Conservation (phyloP, 1,140 invertebrate species). For the Wiebesia pumilae region DNA sequence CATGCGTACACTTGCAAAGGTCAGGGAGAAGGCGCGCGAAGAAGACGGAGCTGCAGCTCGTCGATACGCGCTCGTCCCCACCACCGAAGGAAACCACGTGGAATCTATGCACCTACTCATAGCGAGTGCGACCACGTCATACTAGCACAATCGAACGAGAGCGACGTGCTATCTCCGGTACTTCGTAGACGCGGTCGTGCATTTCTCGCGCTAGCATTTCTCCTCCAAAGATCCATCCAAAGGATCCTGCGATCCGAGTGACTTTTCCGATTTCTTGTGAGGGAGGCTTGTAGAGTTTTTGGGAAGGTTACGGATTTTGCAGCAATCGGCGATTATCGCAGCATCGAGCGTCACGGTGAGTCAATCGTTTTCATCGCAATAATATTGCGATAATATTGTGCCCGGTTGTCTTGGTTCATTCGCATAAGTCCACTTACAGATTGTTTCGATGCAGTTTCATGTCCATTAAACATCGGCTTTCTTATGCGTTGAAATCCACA, state of each 20-base stretch:
- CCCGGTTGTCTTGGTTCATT: no score
- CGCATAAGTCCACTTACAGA: no score
- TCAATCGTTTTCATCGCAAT: background rate
- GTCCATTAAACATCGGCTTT: no score
- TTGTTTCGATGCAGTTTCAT: no score
- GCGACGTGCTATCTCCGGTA: slow-evolving; percentile 10
- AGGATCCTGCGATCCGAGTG: background rate
- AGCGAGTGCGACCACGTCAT: background rate
- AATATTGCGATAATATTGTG: no score
- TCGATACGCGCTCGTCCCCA: background rate
- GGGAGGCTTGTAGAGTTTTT: background rate
- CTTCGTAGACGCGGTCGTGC: background rate
- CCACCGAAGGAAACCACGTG: background rate
- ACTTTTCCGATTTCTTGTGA: slow-evolving; percentile 1
- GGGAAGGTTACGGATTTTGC: background rate
- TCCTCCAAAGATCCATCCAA: background rate
- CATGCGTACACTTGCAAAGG: background rate
- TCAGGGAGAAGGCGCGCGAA: background rate
- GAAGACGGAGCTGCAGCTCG: background rate
- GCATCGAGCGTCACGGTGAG: background rate
- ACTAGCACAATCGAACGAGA: background rate
- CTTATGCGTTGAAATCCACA: no score
- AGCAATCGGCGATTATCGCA: background rate
- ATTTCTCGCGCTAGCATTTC: background rate
- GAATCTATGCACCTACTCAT: slow-evolving; percentile 28